Evolutionary conservation across 2,113 vertebrate species (phyloP).

Genomic region (Casuarius casuarius): DNA sequence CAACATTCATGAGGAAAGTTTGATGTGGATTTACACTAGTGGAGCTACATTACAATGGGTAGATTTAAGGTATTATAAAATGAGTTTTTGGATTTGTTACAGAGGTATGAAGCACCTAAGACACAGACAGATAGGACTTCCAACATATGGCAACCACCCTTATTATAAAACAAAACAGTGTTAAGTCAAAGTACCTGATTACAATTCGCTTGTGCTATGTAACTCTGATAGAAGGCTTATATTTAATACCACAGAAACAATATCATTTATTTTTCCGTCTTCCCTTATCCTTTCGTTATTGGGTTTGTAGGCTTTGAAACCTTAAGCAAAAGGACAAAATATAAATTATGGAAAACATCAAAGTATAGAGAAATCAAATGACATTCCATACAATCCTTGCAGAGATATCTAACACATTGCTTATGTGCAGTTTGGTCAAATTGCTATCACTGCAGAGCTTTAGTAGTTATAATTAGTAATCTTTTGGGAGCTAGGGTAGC

Average conservation of each 20-base stretch:
- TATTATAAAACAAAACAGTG: conserved; percentile 87
- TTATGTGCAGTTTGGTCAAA: conserved; percentile 33
- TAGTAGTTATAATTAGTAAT: conserved; percentile 72
- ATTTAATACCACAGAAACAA: conserved; percentile 95
- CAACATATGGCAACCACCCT: conserved; percentile 88
- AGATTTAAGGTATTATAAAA: conserved; percentile 95
- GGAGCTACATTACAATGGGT: conserved; percentile 94
- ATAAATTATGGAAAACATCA: conserved; percentile 82
- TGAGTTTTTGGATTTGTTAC: conserved; percentile 89
- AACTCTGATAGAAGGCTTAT: conserved; percentile 91
- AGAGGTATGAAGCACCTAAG: conserved; percentile 81
- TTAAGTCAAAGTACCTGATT: conserved; percentile 99
- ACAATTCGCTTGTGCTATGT: conserved; percentile 93
- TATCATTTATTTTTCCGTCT: conserved; percentile 96
- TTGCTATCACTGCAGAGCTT: conserved; percentile 57
- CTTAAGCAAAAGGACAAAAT: conserved; percentile 91
- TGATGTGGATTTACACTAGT: conserved; percentile 91
- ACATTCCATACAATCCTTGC: conserved; percentile 68
- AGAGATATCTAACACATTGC: conserved; percentile 54
- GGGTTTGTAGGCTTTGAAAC: conserved; percentile 88
- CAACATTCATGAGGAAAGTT: conserved; percentile 87
- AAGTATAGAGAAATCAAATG: conserved; percentile 80
- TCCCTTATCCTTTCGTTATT: conserved; percentile 92
- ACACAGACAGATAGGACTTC: conserved; percentile 81
- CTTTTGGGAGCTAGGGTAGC: conserved; percentile 53